Conservation (phyloP, 2,888 invertebrate genomes). For the Hartigia nigra region DNA sequence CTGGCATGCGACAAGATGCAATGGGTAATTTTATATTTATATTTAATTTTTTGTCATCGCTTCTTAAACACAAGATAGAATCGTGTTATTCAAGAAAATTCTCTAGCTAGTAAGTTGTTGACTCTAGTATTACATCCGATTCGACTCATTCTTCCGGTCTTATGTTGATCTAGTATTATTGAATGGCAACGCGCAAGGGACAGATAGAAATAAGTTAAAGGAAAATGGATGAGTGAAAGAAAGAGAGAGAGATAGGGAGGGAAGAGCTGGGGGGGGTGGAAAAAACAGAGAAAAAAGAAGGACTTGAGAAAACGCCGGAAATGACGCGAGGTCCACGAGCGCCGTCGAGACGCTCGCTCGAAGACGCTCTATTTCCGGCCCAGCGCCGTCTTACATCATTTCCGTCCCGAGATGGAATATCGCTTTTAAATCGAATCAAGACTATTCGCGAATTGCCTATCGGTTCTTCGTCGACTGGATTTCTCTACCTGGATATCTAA, state of each 20-base stretch:
- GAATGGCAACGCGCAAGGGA: constrained; percentile 14
- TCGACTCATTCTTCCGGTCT: background rate
- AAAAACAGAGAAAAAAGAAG: background rate
- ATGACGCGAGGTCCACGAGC: constrained; percentile 48
- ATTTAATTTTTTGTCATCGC: background rate
- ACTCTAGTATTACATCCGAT: background rate
- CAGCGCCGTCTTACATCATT: constrained; percentile 66
- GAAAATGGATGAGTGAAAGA: background rate
- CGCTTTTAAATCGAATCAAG: constrained; percentile 65
- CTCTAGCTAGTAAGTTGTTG: background rate
- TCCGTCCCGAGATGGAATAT: constrained; percentile 65
- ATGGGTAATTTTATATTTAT: constrained; percentile 74
- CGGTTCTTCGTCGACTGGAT: constrained; percentile 14
- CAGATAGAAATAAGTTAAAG: background rate
- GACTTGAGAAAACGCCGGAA: constrained; percentile 43
- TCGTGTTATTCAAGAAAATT: background rate
- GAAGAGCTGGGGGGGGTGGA: too few relatives aligned
- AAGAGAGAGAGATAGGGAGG: too few relatives aligned
- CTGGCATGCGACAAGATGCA: constrained; percentile 87
- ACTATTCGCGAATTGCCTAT: constrained; percentile 62
- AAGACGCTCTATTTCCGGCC: constrained; percentile 63
- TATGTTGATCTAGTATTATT: constrained; percentile 20
- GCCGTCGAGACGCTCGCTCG: constrained; percentile 48
- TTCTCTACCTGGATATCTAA: constrained; percentile 10
- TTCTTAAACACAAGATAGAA: background rate